phyloP scores from a whole-genome alignment of 2,797 vertebrate genomes.

The Zonotrichia albicollis region DNA sequence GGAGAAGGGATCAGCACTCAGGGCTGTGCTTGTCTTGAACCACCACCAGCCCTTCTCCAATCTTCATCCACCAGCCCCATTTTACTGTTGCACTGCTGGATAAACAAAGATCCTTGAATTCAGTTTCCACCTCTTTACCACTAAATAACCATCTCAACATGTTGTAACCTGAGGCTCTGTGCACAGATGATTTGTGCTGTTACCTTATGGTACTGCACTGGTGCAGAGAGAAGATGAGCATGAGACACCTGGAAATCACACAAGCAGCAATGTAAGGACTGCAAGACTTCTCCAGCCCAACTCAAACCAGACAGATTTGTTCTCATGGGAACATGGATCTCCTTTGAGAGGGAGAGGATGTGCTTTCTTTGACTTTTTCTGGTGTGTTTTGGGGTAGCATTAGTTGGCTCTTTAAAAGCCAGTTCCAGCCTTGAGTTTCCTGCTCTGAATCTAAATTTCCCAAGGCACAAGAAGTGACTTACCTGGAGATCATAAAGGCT shows the following conservation, averaged over 20 bases:
- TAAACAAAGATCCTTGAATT: neutral
- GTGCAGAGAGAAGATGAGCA: neutral
- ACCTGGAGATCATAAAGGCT: neutral
- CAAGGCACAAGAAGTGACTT: conserved; percentile 6
- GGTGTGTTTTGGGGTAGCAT: neutral
- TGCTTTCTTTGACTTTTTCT: neutral
- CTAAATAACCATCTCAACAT: rapidly evolving
- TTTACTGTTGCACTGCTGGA: neutral
- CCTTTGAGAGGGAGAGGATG: neutral
- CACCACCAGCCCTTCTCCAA: neutral
- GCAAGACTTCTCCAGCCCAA: neutral
- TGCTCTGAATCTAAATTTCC: conserved; percentile 9
- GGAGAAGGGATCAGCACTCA: neutral
- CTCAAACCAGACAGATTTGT: neutral
- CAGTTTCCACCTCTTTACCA: neutral
- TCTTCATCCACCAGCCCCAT: neutral
- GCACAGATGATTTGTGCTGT: neutral
- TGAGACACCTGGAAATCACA: neutral
- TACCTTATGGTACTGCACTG: neutral
- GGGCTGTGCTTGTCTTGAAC: neutral
- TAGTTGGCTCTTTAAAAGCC: neutral
- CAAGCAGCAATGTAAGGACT: neutral
- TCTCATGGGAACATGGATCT: neutral
- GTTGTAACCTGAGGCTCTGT: neutral
- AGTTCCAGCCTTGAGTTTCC: neutral